Conservation (phyloP, 2,888 invertebrate genomes). For the Cerastoderma edule region DNA sequence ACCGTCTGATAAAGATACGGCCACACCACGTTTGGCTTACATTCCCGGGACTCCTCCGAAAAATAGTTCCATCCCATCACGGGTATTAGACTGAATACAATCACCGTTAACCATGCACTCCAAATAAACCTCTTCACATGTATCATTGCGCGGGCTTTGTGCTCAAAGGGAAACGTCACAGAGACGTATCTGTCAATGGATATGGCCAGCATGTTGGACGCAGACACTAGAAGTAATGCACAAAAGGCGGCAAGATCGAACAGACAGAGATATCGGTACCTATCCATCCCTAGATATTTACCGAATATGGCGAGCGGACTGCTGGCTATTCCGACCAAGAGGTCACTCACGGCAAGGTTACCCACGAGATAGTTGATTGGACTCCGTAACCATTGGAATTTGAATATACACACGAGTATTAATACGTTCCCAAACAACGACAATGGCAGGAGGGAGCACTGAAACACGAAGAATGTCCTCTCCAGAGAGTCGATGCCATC, state of each 20-base stretch:
- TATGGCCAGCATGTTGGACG: slow-evolving; percentile 43
- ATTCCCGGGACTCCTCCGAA: slow-evolving; percentile 19
- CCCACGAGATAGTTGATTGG: slow-evolving; percentile 40
- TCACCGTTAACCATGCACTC: slow-evolving; percentile 17
- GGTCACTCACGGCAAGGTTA: slow-evolving; percentile 38
- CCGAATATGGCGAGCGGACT: slow-evolving; percentile 45
- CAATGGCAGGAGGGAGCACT: slow-evolving; percentile 31
- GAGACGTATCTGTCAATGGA: slow-evolving; percentile 48
- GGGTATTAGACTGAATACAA: slow-evolving; percentile 32
- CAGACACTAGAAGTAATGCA: slow-evolving; percentile 29
- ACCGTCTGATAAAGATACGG: slow-evolving; percentile 11
- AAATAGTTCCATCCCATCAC: slow-evolving; percentile 35
- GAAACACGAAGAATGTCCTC: slow-evolving; percentile 30
- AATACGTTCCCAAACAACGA: slow-evolving; percentile 45
- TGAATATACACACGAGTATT: slow-evolving; percentile 32
- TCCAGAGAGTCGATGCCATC: slow-evolving; percentile 33
- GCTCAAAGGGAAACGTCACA: slow-evolving; percentile 44
- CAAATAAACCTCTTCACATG: slow-evolving; percentile 30
- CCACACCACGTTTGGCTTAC: slow-evolving; percentile 28
- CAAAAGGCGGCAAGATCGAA: slow-evolving; percentile 15
- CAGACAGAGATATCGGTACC: slow-evolving; percentile 26
- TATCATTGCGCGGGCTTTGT: slow-evolving; percentile 25
- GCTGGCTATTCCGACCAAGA: slow-evolving; percentile 29
- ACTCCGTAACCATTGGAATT: slow-evolving; percentile 34
- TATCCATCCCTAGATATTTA: slow-evolving; percentile 31